phyloP scores from a whole-genome alignment of 2,797 vertebrate genomes.

The Chelon auratus region DNA sequence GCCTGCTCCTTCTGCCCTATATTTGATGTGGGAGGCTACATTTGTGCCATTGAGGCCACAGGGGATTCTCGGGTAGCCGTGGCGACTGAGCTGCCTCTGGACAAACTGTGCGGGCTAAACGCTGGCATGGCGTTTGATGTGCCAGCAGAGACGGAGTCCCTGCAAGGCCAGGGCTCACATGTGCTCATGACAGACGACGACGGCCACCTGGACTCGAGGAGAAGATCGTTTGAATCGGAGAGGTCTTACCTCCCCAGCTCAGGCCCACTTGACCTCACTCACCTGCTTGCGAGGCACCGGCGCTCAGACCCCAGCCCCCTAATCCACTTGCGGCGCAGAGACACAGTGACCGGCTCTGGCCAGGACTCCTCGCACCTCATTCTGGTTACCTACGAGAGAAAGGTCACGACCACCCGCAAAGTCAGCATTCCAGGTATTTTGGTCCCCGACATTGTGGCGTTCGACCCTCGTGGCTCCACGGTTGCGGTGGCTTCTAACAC shows the following conservation, averaged over 20 bases:
- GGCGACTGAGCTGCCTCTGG: slow-evolving; percentile 92
- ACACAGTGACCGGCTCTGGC: slow-evolving; percentile 87
- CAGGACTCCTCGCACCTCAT: slow-evolving; percentile 94
- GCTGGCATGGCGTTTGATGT: slow-evolving; percentile 86
- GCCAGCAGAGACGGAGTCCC: slow-evolving; percentile 66
- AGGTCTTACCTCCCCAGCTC: slow-evolving; percentile 78
- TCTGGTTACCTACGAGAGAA: slow-evolving; percentile 91
- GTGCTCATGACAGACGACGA: slow-evolving; percentile 75
- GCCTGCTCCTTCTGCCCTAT: slow-evolving; percentile 90
- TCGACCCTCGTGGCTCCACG: slow-evolving; percentile 86
- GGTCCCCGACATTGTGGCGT: slow-evolving; percentile 93
- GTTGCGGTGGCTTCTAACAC: slow-evolving; percentile 94
- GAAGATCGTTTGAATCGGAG: slow-evolving; percentile 82
- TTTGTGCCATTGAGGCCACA: slow-evolving; percentile 89
- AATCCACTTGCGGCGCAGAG: slow-evolving; percentile 87
- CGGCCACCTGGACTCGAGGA: slow-evolving; percentile 73
- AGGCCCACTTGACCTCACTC: slow-evolving; percentile 89
- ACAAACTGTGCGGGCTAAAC: slow-evolving; percentile 91
- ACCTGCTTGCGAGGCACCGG: slow-evolving; percentile 86
- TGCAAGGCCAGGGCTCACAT: slow-evolving; percentile 64
- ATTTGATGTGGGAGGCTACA: slow-evolving; percentile 89
- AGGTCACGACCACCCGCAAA: slow-evolving; percentile 90
- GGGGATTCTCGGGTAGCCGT: slow-evolving; percentile 88
- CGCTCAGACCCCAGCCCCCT: slow-evolving; percentile 88
- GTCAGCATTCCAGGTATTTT: slow-evolving; percentile 93